Evolutionary conservation across 2,888 invertebrate species (phyloP).

Genomic region (Ochlodes sylvanus): DNA sequence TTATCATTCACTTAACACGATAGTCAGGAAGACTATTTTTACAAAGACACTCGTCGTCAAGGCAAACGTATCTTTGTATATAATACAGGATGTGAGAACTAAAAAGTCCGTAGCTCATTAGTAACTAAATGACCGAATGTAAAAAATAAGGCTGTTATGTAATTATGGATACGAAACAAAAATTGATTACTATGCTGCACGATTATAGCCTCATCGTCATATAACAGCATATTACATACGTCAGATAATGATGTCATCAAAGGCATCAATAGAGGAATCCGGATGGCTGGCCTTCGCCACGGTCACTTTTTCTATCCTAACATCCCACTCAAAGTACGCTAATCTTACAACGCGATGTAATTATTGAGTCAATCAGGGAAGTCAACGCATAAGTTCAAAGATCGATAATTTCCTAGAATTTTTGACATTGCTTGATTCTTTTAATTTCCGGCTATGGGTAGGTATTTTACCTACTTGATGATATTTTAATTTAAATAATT

Average conservation of each 20-base stretch:
- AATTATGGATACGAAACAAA: conserved; percentile 25
- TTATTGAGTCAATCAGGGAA: conserved; percentile 39
- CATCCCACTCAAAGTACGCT: conserved; percentile 55
- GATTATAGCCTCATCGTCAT: conserved; percentile 27
- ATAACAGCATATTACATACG: conserved; percentile 67
- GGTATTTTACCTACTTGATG: neutral
- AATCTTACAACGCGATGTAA: conserved; percentile 24
- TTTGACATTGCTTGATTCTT: conserved; percentile 6
- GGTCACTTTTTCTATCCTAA: conserved; percentile 75
- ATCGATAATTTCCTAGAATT: conserved; percentile 30
- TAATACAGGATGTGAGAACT: conserved; percentile 45
- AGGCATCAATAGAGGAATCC: conserved; percentile 68
- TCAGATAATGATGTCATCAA: conserved; percentile 74
- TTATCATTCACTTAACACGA: conserved; percentile 71
- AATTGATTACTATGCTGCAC: conserved; percentile 3
- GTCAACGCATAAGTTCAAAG: conserved; percentile 18
- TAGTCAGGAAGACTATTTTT: conserved; percentile 70
- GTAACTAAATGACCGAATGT: conserved; percentile 13
- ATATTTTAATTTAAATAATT: neutral
- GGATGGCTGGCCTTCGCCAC: conserved; percentile 73
- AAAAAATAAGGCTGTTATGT: conserved; percentile 27
- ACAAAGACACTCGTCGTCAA: conserved; percentile 64
- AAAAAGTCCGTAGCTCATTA: conserved; percentile 44
- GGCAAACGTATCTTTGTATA: conserved; percentile 59
- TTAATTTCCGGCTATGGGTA: neutral